phyloP scores from a whole-genome alignment of 2,888 invertebrate species.

The Acleris sparsana region DNA sequence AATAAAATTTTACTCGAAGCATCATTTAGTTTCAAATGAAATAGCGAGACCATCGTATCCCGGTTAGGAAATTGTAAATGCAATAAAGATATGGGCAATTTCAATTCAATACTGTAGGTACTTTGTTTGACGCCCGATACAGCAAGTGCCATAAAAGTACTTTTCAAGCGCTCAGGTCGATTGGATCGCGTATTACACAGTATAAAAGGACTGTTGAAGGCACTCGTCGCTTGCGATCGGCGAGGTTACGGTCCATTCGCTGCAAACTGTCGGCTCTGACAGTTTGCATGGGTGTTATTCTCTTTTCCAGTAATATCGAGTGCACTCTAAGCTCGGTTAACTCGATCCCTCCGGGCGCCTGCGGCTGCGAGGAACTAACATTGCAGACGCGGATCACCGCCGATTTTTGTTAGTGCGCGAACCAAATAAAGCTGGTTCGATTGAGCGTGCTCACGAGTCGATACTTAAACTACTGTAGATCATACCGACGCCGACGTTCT shows the following conservation, averaged over 20 bases:
- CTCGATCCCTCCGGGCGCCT: not conserved
- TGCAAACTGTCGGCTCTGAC: conserved; percentile 46
- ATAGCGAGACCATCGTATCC: no score
- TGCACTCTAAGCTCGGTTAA: not conserved
- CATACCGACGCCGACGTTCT: no score
- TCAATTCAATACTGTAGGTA: conserved; percentile 19
- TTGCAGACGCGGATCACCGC: no score
- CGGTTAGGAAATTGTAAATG: not conserved
- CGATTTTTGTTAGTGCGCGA: no score
- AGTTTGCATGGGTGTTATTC: conserved; percentile 36
- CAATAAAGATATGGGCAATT: not conserved
- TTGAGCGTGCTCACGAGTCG: no score
- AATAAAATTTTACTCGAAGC: no score
- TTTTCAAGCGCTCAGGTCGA: conserved; percentile 48
- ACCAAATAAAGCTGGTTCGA: no score
- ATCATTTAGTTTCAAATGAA: not conserved
- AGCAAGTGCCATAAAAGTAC: conserved; percentile 46
- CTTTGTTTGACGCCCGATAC: conserved; percentile 18
- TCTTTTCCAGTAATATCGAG: no score
- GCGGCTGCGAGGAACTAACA: no score
- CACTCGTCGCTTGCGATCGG: conserved; percentile 52
- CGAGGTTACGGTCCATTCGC: conserved; percentile 54
- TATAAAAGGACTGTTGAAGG: conserved; percentile 55
- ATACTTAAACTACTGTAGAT: no score
- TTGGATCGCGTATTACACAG: conserved; percentile 47